Evolutionary conservation across 2,888 invertebrate species (phyloP), one percentile per base, ranked within the genome.

Genomic region (Gastrophysa polygoni): DNA sequence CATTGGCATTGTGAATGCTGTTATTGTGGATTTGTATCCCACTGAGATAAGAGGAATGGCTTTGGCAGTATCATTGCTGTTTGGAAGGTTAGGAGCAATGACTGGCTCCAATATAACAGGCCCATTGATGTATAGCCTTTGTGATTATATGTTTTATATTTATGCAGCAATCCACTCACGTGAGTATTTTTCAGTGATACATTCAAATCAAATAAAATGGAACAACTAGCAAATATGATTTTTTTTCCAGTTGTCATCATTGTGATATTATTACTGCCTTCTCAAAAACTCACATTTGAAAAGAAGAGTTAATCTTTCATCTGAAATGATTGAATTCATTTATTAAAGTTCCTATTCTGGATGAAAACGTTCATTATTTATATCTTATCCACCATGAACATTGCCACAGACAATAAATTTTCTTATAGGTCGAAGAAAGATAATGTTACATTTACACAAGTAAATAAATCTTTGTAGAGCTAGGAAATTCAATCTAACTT

Each of bases 41-140:
- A 82, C 82, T 7, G 77, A 79, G 67, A 76, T 73, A 56, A 80
- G 85, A 68, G 85, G 82, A 16, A 85, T 84, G 84, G 85, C 84
- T 17, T 72, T 85, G 51, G 83, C 84, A 32, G 82, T 85, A 59
- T 83, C 84, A 0, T 71, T 85, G 2, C 84, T 84, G 84, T 81
- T 83, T 73, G 85, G 85, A 14, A 78, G 85, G 62, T 70, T 81
- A 60, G 85, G 85, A 0, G 84, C 84, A 49, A 82, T 84, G 56
- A 77, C 81, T 17, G 85, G 85, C 2, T 81, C 83, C 1, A 83
- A 83, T 68, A 65, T 83, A 18, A 75, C 81, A 4, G 85, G 84
- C 6, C 72, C 78, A 7, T 67, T 85, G 2, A 75, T 85, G 18
- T 82, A 82, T 56, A 76, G 79, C 62, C 72, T 81, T 49, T 85